phyloP scores from a whole-genome alignment of 2,113 vertebrate species.

The Hippocampus comes region DNA sequence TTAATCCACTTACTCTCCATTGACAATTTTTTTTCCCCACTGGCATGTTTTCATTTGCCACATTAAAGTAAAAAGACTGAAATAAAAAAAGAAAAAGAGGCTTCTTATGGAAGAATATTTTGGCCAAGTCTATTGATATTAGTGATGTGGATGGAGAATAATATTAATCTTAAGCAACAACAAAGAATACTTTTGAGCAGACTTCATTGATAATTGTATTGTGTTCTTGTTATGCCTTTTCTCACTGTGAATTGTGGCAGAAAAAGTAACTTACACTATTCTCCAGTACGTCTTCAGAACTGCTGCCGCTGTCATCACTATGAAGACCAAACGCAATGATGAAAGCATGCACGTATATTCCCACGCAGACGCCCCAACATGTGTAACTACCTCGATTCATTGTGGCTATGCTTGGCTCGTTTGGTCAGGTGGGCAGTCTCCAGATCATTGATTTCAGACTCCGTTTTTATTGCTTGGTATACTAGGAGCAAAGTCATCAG shows the following conservation, averaged over 20 bases:
- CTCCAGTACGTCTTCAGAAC: conserved; percentile 66
- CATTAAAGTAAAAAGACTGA: too few relatives aligned
- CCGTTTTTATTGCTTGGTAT: conserved; percentile 75
- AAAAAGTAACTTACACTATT: conserved; percentile 69
- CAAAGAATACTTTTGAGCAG: neutral
- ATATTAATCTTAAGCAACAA: too few relatives aligned
- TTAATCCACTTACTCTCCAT: too few relatives aligned
- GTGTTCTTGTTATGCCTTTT: neutral
- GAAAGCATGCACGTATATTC: neutral
- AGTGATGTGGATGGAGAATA: too few relatives aligned
- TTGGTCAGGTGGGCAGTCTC: conserved; percentile 84
- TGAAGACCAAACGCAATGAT: conserved; percentile 10
- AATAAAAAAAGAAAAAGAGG: too few relatives aligned
- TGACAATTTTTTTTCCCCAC: too few relatives aligned
- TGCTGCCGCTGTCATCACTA: conserved; percentile 71
- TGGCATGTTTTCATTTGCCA: too few relatives aligned
- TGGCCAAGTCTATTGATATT: too few relatives aligned
- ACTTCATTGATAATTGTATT: neutral
- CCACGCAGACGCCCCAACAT: neutral
- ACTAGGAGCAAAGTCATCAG: conserved; percentile 62
- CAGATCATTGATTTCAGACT: conserved; percentile 69
- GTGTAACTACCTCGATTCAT: conserved; percentile 72
- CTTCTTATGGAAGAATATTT: too few relatives aligned
- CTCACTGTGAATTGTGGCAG: neutral
- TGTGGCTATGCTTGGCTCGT: conserved; percentile 73